Evolutionary conservation across 53 echinoderm and acorn worm genomes (phyloP).

Genomic region (Hippasteria phrygiana): DNA sequence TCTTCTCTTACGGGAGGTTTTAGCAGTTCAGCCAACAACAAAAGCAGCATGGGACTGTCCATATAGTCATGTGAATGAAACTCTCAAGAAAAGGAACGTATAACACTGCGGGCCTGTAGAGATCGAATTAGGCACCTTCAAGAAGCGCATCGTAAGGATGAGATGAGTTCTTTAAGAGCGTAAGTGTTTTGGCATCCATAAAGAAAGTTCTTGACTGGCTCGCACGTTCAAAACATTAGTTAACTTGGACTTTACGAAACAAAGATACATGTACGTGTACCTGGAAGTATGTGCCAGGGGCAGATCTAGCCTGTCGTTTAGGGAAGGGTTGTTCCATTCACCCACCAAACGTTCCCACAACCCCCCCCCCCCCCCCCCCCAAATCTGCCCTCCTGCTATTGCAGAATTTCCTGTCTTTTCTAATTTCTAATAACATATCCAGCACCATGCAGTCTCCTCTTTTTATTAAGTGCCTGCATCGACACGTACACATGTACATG

Average conservation of each 20-base stretch:
- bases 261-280: neutral
- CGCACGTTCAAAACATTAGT: too few species aligned
- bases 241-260: neutral
- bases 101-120: constrained; percentile 31
- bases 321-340: too few species aligned
- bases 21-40: neutral
- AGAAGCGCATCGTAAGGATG: neutral
- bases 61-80: neutral
- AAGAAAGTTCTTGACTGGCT: neutral
- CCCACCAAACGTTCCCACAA: too few species aligned
- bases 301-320: too few species aligned
- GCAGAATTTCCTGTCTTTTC: too few species aligned
- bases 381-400: too few species aligned
- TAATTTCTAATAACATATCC: too few species aligned
- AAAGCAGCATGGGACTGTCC: neutral
- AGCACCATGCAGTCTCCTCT: too few species aligned
- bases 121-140: constrained; percentile 1
- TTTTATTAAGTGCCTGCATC: too few species aligned
- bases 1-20: constrained; percentile 1
- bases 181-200: neutral
- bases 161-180: constrained; percentile 29
- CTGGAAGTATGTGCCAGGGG: too few species aligned
- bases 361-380: too few species aligned
- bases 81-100: neutral
- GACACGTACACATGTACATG: too few species aligned